These are phyloP conservation scores for Spea bombifrons DNA, from an alignment of 2,113 vertebrate genomes.

Conservation along the genomic window DNA sequence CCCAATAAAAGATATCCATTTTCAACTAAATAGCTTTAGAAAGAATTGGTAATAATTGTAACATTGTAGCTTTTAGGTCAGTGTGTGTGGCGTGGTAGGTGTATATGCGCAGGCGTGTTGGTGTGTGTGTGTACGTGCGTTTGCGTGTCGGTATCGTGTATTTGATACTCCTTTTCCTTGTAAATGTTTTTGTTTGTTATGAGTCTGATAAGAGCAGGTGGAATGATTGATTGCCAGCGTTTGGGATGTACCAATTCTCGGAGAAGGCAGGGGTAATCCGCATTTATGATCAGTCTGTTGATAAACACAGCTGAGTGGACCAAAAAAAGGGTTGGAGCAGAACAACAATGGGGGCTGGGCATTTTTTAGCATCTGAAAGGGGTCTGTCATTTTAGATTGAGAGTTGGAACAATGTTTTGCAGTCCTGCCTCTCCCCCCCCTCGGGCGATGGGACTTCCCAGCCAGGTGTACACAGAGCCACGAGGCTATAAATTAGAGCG, in stretches of 20 bases:
- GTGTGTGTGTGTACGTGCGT: conserved; percentile 3
- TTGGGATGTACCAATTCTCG: conserved; percentile 16
- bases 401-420: neutral
- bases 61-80: neutral
- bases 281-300: neutral
- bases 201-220: conserved; percentile 28
- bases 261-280: neutral
- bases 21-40: no score
- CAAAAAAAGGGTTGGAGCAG: neutral
- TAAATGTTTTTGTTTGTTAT: neutral
- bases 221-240: neutral
- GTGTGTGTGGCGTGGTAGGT: neutral
- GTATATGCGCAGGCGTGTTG: neutral
- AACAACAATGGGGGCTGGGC: neutral
- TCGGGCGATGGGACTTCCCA: conserved; percentile 6
- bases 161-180: neutral
- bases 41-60: no score
- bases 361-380: conserved; percentile 22
- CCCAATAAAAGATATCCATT: no score
- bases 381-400: neutral
- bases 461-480: conserved; percentile 30
- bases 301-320: neutral
- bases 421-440: conserved; percentile 1
- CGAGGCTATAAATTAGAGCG: neutral
- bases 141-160: neutral